Base-by-base conservation (phyloP, 2,888 invertebrate genomes). In the Pardosa pseudoannulata region DNA sequence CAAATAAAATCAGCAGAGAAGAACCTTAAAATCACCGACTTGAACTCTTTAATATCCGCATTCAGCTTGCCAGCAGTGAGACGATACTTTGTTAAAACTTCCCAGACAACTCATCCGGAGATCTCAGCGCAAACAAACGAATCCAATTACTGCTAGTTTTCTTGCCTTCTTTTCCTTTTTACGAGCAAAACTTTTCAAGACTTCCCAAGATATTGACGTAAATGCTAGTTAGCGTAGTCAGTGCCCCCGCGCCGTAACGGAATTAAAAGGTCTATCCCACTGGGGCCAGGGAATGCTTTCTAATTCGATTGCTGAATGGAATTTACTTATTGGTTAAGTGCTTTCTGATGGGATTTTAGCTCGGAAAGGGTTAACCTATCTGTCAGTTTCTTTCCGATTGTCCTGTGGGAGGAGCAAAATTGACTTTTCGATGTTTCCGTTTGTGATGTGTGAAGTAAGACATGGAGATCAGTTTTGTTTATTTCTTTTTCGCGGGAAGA, bases 301-400 rank as follows among this genome's bases (percentile, higher is more conserved):
- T 82, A 82, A 82, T 82, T 82, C 82, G 82, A 82, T 82, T 82
- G 82, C 68, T 76, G 82, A 82, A 82, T 82, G 68, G 82, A 82
- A 82, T 82, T 82, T 82, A 76, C 82, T 82, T 82, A 82, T 82
- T 82, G 82, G 82, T 46, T 82, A 82, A 82, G 82, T 82, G 82
- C 82, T 75, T 76, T 82, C 73, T 82, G 82, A 82, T 82, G 82
- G 82, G 82, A 68, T 80, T 79, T 79, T 62, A 64, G 41, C 65
- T 16, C 67, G 19, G 19, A 50, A 68, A 23, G 67, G 79, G 71
- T 79, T 79, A 39, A 71, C 31, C 56, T 32, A 16, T n/a, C 46
- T 71, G 71, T 71, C 71, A 41, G 46, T 46, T 50, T 71, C 46
- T n/a, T 46, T 68, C 31, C 16, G 19, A 13, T 64, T 46, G 46